phyloP scores from a whole-genome alignment of 2,797 vertebrate genomes.

The Myotis planiceps region DNA sequence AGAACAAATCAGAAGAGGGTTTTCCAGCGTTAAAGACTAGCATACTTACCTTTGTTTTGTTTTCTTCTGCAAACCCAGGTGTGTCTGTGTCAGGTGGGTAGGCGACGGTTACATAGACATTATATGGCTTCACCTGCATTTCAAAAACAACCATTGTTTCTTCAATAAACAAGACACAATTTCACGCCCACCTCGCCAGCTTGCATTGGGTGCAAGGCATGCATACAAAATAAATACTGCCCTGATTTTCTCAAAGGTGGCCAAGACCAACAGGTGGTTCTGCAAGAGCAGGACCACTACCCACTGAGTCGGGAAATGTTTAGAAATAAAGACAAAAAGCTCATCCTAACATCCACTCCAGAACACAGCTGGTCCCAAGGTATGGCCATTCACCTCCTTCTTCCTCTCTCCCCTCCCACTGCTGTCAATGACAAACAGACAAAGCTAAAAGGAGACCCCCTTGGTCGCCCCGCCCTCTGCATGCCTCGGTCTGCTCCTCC shows the following conservation, averaged over 20 bases:
- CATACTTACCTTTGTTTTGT: conserved; percentile 93
- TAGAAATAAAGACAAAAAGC: neutral
- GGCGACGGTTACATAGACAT: conserved; percentile 96
- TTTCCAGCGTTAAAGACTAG: fast-evolving
- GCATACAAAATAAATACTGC: fast-evolving
- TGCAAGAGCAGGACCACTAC: neutral
- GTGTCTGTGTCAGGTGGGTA: conserved; percentile 99
- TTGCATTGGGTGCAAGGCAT: fast-evolving
- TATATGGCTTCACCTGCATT: conserved; percentile 97
- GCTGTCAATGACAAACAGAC: too few species aligned
- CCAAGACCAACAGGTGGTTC: neutral
- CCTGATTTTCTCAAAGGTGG: neutral
- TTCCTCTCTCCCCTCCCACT: too few species aligned
- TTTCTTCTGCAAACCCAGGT: conserved; percentile 95
- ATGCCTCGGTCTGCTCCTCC: neutral
- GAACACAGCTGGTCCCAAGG: neutral
- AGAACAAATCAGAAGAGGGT: neutral
- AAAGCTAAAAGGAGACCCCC: neutral
- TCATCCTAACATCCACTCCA: neutral
- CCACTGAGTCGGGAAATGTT: neutral
- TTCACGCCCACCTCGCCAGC: fast-evolving
- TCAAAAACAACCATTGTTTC: conserved; percentile 46
- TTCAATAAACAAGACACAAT: neutral
- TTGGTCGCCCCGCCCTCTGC: fast-evolving
- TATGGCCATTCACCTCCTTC: neutral